Evolutionary conservation across 1,140 invertebrate species (phyloP).

Genomic region (Laupala kohalensis): DNA sequence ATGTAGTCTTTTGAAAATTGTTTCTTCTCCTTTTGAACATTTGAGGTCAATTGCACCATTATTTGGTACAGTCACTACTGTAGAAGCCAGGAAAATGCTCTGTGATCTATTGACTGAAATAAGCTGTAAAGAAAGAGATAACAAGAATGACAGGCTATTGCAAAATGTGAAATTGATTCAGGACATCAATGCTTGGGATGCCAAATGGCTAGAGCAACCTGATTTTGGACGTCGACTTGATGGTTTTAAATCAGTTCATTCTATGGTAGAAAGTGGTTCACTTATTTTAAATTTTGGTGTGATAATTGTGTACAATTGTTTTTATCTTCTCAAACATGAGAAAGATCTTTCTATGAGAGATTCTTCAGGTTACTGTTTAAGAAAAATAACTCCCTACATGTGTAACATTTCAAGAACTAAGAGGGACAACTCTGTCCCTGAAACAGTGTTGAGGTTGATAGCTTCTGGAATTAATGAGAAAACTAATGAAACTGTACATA

Average conservation of each 20-base stretch:
- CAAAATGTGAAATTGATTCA: conserved; percentile 36
- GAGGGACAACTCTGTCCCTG: conserved; percentile 52
- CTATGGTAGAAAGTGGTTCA: conserved; percentile 36
- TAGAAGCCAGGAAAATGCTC: conserved; percentile 39
- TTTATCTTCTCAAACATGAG: conserved; percentile 55
- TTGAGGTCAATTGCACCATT: conserved; percentile 46
- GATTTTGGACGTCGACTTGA: conserved; percentile 72
- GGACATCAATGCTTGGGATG: conserved; percentile 76
- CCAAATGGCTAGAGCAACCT: conserved; percentile 77
- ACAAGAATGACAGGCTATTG: not conserved
- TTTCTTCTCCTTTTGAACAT: conserved; percentile 48
- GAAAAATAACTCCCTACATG: conserved; percentile 41
- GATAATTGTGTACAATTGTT: conserved; percentile 68
- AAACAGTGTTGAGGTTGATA: conserved; percentile 53
- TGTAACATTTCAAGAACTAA: conserved; percentile 16
- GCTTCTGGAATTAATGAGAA: conserved; percentile 50
- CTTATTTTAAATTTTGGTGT: conserved; percentile 52
- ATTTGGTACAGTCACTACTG: conserved; percentile 39
- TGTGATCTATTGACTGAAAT: conserved; percentile 41
- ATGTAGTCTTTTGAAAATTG: conserved; percentile 55
- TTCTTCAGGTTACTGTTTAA: conserved; percentile 56
- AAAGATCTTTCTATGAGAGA: conserved; percentile 74
- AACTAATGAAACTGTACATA: conserved; percentile 43
- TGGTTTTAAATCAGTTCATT: conserved; percentile 50
- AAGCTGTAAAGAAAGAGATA: conserved; percentile 22